Evolutionary conservation across 2,888 invertebrate species (phyloP), one percentile per base, ranked within the genome.

Genomic region (Hydriomena furcata): DNA sequence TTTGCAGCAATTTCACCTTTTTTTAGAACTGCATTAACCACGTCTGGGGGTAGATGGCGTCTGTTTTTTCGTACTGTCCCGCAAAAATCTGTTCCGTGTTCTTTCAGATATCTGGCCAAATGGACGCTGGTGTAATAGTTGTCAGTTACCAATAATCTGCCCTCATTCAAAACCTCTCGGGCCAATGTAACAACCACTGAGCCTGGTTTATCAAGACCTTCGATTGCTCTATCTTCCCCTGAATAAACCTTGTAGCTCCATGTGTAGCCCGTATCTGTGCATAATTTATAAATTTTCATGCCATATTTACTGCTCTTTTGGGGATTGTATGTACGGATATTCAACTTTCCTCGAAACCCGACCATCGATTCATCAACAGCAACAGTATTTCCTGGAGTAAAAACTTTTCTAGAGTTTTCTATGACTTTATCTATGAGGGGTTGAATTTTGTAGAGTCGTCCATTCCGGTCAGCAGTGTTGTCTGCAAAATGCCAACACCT

Each of bases 241-340:
- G 47, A 40, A 49, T 54, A 52, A 46, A 58, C 37, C 28, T 44
- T 40, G 32, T 55, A 58, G 34, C 44, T 46, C 54, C 54, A 58
- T 25, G 43, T 43, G 40, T 49, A 58, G 1, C 58, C 50, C 7
- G 12, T 48, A 31, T 41, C 42, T 7, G 52, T 50, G 40, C 52
- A 58, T 13, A 55, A 25, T 46, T 54, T 58, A 37, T 58, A 58
- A 30, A 55, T 47, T 50, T 52, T 49, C 28, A 58, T 50, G 28
- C 58, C 55, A 24, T 55, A 58, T 35, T 52, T 52, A 23, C 20
- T 34, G 31, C 35, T 42, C 11, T 55, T 58, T 31, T 52, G 37
- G 12, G 48, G 45, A 28, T 50, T 50, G 23, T 54, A 50, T 7
- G 32, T 34, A 10, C 46, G 46, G 24, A 55, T 20, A 32, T 28